A percentile compares a stretch with the other conserved stretches of the same genome.
phyloP scores from a whole-genome alignment of 1,140 invertebrate species.

The Aphaenogaster floridana region DNA sequence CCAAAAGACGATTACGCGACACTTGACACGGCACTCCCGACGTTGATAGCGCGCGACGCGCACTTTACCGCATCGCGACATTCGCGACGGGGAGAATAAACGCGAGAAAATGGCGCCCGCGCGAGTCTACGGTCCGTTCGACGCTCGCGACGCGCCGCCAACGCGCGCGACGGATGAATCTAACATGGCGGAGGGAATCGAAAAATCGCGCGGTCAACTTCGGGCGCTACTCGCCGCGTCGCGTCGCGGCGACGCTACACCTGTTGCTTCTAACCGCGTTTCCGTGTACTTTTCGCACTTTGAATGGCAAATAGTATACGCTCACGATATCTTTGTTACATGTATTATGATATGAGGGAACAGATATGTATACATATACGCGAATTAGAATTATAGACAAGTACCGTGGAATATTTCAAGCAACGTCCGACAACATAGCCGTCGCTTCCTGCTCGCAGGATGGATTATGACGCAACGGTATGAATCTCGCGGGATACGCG shows the following conservation, averaged over 20 bases:
- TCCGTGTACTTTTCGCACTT: not conserved
- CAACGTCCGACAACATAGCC: not conserved
- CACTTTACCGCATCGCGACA: not conserved
- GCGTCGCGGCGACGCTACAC: not conserved
- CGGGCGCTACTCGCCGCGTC: not conserved
- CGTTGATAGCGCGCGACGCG: not conserved
- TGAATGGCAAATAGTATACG: not conserved
- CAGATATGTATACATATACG: not conserved
- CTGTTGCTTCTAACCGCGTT: conserved; percentile 34
- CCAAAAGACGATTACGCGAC: not conserved
- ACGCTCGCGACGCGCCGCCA: not conserved
- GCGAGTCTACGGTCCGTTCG: not conserved
- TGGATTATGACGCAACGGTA: not conserved
- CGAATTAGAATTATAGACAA: not conserved
- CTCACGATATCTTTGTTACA: not conserved
- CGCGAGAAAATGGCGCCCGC: not conserved
- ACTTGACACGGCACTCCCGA: not conserved
- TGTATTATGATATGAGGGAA: not conserved
- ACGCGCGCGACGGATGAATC: not conserved
- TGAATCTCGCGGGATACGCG: not conserved
- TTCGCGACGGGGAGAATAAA: not conserved
- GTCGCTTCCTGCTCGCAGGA: not conserved
- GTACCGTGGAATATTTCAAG: not conserved
- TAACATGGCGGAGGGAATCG: not conserved
- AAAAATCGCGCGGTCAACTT: conserved; percentile 14